Base-by-base conservation (phyloP, 1,140 invertebrate genomes). In the Cataglyphis hispanica region DNA sequence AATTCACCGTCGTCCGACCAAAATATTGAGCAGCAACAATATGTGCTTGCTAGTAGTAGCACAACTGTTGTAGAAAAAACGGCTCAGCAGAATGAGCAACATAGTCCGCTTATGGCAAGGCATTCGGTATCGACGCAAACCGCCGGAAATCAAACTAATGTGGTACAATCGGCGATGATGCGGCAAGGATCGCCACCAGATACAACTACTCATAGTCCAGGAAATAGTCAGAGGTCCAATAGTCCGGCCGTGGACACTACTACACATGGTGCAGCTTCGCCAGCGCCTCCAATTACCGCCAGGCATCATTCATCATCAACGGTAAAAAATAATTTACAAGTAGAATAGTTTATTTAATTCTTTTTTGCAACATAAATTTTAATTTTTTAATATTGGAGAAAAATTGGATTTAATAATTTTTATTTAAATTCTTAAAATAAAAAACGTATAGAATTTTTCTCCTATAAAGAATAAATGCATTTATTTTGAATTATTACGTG, bases 191-290 rank as follows among this genome's bases (percentile, higher is more conserved):
- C 95, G 13, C 97, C 97, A 6, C 97, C 97, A 0, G 97, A 98
- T 90, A 98, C 97, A 0, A 98, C 97, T 0, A 98, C 97, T 0
- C 97, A 97, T 87, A 98, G 97, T 94, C 97, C 97, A 22, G 95
- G 95, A 60, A 96, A 95, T 89, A 95, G 93, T 87, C 95, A 96
- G 56, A 89, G 94, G 37, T 94, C 94, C 0, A 95, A 94, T 61
- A 96, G 91, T 91, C 96, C 95, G 64, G 94, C 92, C 61, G 95
- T 95, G 72, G 96, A 93, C 90, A 96, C 93, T 46, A 96, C 93
- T 70, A 96, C 92, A 63, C 96, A 93, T 92, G 95, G 93, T 87
- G 94, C 90, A 87, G 96, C 94, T 87, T 96, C 93, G 87, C 96
- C 87, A 91, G 96, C 94, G 93, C 96, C 88, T 93, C 96, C 91